Conservation (phyloP, 35 echinoderm and acorn worm species). For the Apostichopus parvimensis region DNA sequence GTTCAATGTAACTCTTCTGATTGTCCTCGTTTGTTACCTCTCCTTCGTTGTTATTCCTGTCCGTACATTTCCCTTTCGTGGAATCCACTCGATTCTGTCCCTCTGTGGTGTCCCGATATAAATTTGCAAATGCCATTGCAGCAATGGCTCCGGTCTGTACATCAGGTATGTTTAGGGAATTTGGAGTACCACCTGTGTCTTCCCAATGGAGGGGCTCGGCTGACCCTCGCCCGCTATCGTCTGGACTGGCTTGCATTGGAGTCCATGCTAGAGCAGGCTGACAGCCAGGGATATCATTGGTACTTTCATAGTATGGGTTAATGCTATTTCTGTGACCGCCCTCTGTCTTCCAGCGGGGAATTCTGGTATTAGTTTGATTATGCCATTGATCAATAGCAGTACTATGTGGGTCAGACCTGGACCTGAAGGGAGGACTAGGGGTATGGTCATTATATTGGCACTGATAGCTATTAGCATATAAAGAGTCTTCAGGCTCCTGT, state of each 20-base stretch:
- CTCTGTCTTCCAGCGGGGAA: constrained; percentile 9
- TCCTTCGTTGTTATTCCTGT: constrained; percentile 45
- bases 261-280: constrained; percentile 19
- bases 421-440: not conserved
- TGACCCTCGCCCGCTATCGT: constrained; percentile 28
- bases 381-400: constrained; percentile 13
- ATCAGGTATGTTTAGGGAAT: constrained; percentile 86
- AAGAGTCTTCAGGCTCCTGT: constrained; percentile 28
- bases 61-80: not conserved
- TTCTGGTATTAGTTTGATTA: not conserved
- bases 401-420: not conserved
- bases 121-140: constrained; percentile 93
- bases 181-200: constrained; percentile 35
- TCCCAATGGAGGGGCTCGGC: constrained; percentile 62
- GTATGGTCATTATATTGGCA: constrained; percentile 28
- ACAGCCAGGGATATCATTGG: constrained; percentile 6
- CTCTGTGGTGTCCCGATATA: constrained; percentile 82
- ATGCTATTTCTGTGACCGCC: not conserved
- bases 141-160: constrained; percentile 85
- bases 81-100: not conserved
- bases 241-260: constrained; percentile 40
- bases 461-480: constrained; percentile 8
- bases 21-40: constrained; percentile 26
- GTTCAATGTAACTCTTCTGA: constrained; percentile 76
- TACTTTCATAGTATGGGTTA: constrained; percentile 29